Evolutionary conservation across 2,888 invertebrate species (phyloP).

Genomic region (Papilio protenor): DNA sequence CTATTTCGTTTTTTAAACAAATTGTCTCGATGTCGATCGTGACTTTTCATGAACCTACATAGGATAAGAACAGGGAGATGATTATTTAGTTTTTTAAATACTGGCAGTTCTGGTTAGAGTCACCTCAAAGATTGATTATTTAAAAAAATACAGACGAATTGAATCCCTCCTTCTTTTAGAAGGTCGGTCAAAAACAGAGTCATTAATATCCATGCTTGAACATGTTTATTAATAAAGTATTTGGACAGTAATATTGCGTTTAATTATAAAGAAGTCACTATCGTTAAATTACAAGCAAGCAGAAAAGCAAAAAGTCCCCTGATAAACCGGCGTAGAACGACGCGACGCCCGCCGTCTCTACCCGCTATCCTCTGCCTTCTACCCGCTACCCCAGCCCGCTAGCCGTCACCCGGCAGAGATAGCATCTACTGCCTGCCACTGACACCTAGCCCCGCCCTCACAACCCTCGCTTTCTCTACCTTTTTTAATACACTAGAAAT

Average conservation of each 20-base stretch:
- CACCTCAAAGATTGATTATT: neutral
- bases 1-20: too few species aligned
- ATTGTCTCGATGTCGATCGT: too few species aligned
- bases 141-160: too few species aligned
- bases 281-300: neutral
- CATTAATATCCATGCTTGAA: too few species aligned
- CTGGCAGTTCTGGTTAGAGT: neutral
- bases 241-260: neutral
- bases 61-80: neutral
- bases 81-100: neutral
- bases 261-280: neutral
- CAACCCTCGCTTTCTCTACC: conserved; percentile 62
- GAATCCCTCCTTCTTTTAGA: too few species aligned
- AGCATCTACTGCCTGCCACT: conserved; percentile 75
- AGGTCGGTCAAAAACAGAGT: too few species aligned
- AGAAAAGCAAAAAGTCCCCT: conserved; percentile 19
- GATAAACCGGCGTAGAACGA: conserved; percentile 44
- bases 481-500: conserved; percentile 58
- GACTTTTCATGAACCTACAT: too few species aligned
- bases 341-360: conserved; percentile 48
- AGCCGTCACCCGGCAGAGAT: conserved; percentile 57
- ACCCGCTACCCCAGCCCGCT: conserved; percentile 46
- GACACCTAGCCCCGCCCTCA: conserved; percentile 80
- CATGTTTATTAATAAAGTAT: neutral
- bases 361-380: conserved; percentile 48